A percentile compares a stretch with the other conserved stretches of the same genome.
phyloP scores from a whole-genome alignment of 1,140 invertebrate species.

The Drosophila santomea region DNA sequence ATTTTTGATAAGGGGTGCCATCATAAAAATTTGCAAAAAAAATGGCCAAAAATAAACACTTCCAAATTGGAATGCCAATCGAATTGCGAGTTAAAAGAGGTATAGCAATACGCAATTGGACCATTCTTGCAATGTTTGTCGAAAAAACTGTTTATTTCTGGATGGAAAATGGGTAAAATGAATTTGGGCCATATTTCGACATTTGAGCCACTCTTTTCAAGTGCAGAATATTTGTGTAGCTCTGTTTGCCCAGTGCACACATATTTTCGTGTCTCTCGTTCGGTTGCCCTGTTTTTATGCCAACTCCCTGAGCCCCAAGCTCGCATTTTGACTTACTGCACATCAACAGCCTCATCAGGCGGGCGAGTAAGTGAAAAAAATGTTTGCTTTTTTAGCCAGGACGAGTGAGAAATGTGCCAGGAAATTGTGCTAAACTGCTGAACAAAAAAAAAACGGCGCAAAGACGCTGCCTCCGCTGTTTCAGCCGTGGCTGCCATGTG shows the following conservation, averaged over 20 bases:
- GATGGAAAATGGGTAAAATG: too few species aligned
- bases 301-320: slow-evolving; percentile 12
- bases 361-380: slow-evolving; percentile 72
- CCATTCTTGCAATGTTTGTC: too few species aligned
- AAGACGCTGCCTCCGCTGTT: slow-evolving; percentile 28
- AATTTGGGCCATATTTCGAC: too few species aligned
- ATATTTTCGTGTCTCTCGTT: slow-evolving; percentile 42
- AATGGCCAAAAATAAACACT: too few species aligned
- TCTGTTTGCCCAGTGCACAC: slow-evolving; percentile 15
- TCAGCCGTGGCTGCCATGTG: slow-evolving; percentile 26
- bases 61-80: neutral
- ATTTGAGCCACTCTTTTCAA: too few species aligned
- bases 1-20: too few species aligned
- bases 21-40: too few species aligned
- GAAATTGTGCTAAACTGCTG: slow-evolving; percentile 72
- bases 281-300: slow-evolving; percentile 41
- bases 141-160: too few species aligned
- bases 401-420: slow-evolving; percentile 69
- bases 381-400: slow-evolving; percentile 43
- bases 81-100: too few species aligned
- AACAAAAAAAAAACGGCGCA: slow-evolving; percentile 55
- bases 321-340: slow-evolving; percentile 73
- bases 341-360: slow-evolving; percentile 66
- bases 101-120: too few species aligned
- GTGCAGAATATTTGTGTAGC: neutral